Base-by-base conservation (phyloP, 1,140 invertebrate genomes). In the Anoplolepis gracilipes region DNA sequence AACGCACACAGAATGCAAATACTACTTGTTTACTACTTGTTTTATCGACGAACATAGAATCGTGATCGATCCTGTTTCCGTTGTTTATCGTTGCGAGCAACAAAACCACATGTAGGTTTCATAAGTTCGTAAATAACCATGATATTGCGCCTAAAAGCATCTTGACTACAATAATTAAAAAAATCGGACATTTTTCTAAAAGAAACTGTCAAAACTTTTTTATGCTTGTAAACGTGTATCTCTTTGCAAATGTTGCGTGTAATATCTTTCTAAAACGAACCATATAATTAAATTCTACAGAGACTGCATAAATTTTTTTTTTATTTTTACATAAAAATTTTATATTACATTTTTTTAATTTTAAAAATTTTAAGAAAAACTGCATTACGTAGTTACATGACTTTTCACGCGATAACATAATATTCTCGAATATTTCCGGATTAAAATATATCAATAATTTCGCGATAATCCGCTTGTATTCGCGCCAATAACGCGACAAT, bases 1-100 rank as follows among this genome's bases (percentile, higher is more conserved):
- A 33, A 25, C 28, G 19, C 78, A 19, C 78, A 19, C 36, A 22
- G 25, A 59, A 82, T 72, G 78, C 78, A 82, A 82, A 82, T 61
- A 30, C 78, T 61, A 73, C 67, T 82, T 82, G 78, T 82, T 82
- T 82, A 69, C 53, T 82, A 82, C 67, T 82, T 82, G 78, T 82
- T 82, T 82, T 73, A 82, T 73, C 67, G 78, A 59, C 67, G 55
- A 69, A 46, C 67, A 73, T 82, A 73, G 78, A 72, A 82, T 82
- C 36, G 67, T 42, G 78, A 82, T 82, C 78, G 78, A 73, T 39
- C 61, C 78, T 70, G 39, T 73, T 82, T 72, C 67, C 67, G 78
- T 82, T 82, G 67, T 82, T 82, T 81, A 59, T 81, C 78, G 36
- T 81, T 39, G 78, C 78, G 22, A 30, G n/a, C 42, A 78, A 76